Conservation (phyloP, 1,140 invertebrate species). For the Drosophila takahashii region DNA sequence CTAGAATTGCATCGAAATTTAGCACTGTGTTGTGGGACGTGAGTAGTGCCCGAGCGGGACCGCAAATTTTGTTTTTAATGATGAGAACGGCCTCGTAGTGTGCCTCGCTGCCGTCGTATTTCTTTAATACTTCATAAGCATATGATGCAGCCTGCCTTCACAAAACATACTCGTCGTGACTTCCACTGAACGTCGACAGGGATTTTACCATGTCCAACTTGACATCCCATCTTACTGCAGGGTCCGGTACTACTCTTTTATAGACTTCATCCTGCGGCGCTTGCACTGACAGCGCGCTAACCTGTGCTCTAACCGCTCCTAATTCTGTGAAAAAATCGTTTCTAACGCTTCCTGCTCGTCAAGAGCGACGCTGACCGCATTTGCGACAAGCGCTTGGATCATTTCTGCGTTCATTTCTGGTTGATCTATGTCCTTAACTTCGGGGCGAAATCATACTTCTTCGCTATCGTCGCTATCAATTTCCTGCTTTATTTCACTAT, state of each 20-base stretch:
- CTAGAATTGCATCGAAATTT: too few species aligned
- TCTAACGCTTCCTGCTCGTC: background rate
- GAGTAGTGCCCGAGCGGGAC: too few species aligned
- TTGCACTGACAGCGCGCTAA: conserved; percentile 4
- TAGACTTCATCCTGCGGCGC: background rate
- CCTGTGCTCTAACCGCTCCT: background rate
- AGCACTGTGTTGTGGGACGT: too few species aligned
- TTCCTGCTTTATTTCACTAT: conserved; percentile 10
- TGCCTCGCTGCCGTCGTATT: too few species aligned
- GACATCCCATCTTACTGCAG: conserved; percentile 13
- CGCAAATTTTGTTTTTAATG: too few species aligned
- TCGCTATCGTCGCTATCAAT: conserved; percentile 10
- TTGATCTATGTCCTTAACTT: background rate
- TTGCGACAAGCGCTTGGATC: conserved; percentile 14
- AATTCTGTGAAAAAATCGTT: background rate
- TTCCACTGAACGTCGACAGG: conserved; percentile 16
- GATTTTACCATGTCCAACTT: conserved; percentile 26
- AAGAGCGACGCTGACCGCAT: conserved; percentile 3
- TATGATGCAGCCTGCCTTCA: too few species aligned
- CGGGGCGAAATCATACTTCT: conserved; percentile 1
- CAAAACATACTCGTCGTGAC: too few species aligned
- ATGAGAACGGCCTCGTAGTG: too few species aligned
- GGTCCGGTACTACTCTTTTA: background rate
- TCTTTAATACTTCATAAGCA: too few species aligned
- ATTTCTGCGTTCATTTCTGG: conserved; percentile 8